A percentile compares a stretch with the other conserved stretches of the same genome.
Conservation (phyloP, 2,888 invertebrate genomes). For the Trachelus troglodyta region DNA sequence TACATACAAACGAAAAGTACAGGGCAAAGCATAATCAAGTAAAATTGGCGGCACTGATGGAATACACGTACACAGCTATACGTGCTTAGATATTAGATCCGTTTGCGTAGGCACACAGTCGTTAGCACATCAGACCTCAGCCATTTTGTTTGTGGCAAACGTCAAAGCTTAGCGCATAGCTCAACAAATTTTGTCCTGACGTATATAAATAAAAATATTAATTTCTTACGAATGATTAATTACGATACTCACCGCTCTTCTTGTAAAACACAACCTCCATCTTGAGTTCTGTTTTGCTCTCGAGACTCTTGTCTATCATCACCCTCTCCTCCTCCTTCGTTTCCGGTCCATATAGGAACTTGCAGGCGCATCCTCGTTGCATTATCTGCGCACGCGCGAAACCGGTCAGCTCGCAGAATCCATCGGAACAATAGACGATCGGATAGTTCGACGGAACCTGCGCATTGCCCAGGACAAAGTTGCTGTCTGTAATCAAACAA, state of each 20-base stretch:
- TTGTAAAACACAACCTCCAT: conserved; percentile 95
- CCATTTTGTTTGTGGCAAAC: background rate
- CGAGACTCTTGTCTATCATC: conserved; percentile 90
- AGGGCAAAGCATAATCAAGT: no score
- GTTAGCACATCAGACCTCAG: background rate
- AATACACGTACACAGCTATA: no score
- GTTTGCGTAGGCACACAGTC: no score
- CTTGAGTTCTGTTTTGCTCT: conserved; percentile 91
- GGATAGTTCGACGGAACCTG: conserved; percentile 89
- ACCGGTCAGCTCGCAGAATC: conserved; percentile 95
- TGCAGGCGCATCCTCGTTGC: conserved; percentile 96
- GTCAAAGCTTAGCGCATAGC: background rate
- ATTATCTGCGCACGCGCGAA: conserved; percentile 94
- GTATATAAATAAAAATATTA: conserved; percentile 8
- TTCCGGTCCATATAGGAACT: conserved; percentile 92
- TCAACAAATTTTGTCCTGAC: background rate
- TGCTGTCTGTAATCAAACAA: conserved; percentile 81
- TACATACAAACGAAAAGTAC: no score
- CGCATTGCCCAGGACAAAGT: conserved; percentile 95
- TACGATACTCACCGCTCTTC: conserved; percentile 82
- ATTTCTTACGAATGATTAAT: conserved; percentile 38
- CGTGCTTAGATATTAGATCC: no score
- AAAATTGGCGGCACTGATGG: no score
- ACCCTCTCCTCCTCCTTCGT: conserved; percentile 89
- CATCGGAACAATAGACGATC: conserved; percentile 96